Percentiles rank a stretch among this genome's conserved stretches.
Conservation (phyloP, 1,140 invertebrate species). For the Babylonia areolata region DNA sequence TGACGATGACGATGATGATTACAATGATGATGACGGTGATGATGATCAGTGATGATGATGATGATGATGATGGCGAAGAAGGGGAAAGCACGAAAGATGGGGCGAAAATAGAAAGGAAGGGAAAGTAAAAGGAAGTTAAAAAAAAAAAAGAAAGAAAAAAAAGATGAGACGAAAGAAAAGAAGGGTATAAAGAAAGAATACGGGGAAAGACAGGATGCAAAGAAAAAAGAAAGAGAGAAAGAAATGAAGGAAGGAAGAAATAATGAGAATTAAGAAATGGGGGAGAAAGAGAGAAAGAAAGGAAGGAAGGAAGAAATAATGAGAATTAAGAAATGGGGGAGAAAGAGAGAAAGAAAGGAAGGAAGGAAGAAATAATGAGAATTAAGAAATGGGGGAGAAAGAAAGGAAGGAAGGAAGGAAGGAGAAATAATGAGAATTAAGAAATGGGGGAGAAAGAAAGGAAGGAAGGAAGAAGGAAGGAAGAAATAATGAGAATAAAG, state of each 20-base stretch:
- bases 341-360: no score
- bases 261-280: background rate
- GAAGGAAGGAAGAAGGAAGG: background rate
- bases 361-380: background rate
- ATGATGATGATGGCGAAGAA: no score
- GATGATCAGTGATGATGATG: no score
- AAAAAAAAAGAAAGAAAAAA: background rate
- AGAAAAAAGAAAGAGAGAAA: background rate
- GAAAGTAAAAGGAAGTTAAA: background rate
- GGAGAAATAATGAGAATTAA: background rate
- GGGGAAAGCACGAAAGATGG: no score
- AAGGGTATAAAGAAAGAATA: no score
- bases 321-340: no score
- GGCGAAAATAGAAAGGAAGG: no score
- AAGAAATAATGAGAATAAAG: background rate
- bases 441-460: background rate
- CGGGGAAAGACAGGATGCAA: background rate
- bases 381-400: background rate
- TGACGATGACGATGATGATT: no score
- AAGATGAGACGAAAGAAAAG: background rate
- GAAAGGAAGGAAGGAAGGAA: no score
- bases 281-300: background rate
- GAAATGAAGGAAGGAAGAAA: background rate
- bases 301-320: background rate
- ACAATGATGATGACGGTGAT: no score